A percentile compares a stretch with the other conserved stretches of the same genome.
Evolutionary conservation across 2,888 invertebrate genomes (phyloP).

Genomic region (Drosophila testacea): DNA sequence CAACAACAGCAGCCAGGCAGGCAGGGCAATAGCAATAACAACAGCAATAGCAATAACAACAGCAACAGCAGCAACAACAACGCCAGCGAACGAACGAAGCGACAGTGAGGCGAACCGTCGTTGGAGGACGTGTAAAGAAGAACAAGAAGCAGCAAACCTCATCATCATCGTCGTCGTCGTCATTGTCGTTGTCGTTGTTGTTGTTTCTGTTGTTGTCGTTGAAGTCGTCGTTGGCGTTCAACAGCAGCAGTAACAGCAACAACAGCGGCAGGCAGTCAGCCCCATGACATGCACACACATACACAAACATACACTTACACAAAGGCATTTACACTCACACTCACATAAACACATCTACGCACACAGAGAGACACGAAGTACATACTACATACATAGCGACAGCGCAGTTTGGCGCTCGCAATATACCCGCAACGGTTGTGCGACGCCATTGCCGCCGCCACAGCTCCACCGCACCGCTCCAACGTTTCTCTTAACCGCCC

Average conservation of each 20-base stretch:
- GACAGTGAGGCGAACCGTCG: slow-evolving; percentile 59
- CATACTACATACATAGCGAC: slow-evolving; percentile 33
- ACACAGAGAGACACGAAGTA: slow-evolving; percentile 32
- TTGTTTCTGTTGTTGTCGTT: slow-evolving; percentile 22
- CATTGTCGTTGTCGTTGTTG: slow-evolving; percentile 12
- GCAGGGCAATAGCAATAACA: slow-evolving; percentile 51
- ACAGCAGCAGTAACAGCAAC: slow-evolving; percentile 47
- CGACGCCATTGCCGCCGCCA: slow-evolving; percentile 50
- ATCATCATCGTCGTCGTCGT: slow-evolving; percentile 52
- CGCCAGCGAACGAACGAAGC: slow-evolving; percentile 66
- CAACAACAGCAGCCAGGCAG: slow-evolving; percentile 58
- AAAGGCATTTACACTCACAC: slow-evolving; percentile 29
- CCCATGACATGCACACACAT: slow-evolving; percentile 60
- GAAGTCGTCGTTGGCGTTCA: slow-evolving; percentile 55
- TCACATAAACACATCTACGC: slow-evolving; percentile 31
- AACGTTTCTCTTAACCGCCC: slow-evolving; percentile 68
- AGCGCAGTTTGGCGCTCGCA: slow-evolving; percentile 69
- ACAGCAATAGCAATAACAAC: slow-evolving; percentile 24
- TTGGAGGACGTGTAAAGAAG: slow-evolving; percentile 80
- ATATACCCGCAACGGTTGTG: slow-evolving; percentile 65
- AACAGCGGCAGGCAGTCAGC: slow-evolving; percentile 55
- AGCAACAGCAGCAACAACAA: slow-evolving; percentile 3
- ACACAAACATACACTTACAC: slow-evolving; percentile 32
- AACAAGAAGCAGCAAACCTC: slow-evolving; percentile 71
- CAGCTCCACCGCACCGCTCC: slow-evolving; percentile 58